Evolutionary conservation across 2,888 invertebrate species (phyloP), one percentile per base, ranked within the genome.

Genomic region (Troides oblongomaculatus): DNA sequence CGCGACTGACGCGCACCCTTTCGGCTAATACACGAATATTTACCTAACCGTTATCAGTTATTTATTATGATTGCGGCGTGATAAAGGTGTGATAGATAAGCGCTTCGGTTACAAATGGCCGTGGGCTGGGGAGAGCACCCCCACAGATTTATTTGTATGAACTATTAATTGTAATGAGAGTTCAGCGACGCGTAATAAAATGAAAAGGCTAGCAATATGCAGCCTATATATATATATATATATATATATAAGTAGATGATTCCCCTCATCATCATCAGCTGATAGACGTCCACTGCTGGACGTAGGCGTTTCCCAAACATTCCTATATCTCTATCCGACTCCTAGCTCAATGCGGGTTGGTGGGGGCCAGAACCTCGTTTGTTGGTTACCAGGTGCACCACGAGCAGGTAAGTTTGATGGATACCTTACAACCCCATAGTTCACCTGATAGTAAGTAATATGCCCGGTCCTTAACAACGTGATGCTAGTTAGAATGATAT

Each of bases 41-140:
- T 84, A 84, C 81, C 82, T 78, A 77, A 77, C 76, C 81, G 74
- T 77, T 76, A 79, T 73, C 78, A 74, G 75, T 86, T 90, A 87
- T 91, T 90, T 89, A 90, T 89, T 85, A 83, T 90, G 87, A 90
- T 91, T 89, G 86, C 79, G 75, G 71, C 78, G 74, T 78, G 81
- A 80, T 80, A 81, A 83, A 83, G 78, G 79, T 77, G 79, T 86
- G 85, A 89, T 88, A 83, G 88, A 87, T 88, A 85, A 83, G 78
- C 81, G 78, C 75, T 78, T 77, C 75, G 70, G 68, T 70, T 70
- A 70, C 71, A 70, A 73, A 71, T 68, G 68, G 70, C 70, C 66
- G 70, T 4, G 46, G 66, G 36, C 21, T 12, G 43, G 43, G 43
- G 43, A 14, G 46, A 14, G 46, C 21, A n/a, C n/a, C 8, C 6